These are phyloP conservation scores for Drosophila athabasca DNA, from an alignment of 1,140 invertebrate genomes.

Conservation along the genomic window DNA sequence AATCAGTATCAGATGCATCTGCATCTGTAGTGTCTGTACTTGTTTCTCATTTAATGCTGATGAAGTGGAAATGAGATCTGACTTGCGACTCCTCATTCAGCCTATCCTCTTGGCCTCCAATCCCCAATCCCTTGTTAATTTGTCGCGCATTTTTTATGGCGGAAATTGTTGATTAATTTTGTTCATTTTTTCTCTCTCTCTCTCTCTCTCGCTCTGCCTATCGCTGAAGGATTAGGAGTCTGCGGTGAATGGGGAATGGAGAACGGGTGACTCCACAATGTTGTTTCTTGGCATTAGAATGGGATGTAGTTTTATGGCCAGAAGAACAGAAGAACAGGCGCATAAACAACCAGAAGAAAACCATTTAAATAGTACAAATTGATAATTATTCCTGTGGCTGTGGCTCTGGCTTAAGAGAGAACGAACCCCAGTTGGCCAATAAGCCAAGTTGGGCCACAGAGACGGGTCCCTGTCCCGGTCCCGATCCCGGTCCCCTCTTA, in stretches of 20 bases:
- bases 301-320: conserved; percentile 5
- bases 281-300: conserved; percentile 25
- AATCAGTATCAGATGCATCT: conserved; percentile 1
- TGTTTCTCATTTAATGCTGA: conserved; percentile 60
- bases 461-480: neutral
- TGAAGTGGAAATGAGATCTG: conserved; percentile 66
- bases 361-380: conserved; percentile 22
- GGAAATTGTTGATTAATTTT: conserved; percentile 64
- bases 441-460: neutral
- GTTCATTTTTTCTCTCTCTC: conserved; percentile 3
- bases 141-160: conserved; percentile 53
- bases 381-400: conserved; percentile 20
- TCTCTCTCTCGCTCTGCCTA: neutral
- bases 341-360: too few relatives aligned
- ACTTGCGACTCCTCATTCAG: neutral
- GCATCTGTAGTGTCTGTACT: conserved; percentile 18
- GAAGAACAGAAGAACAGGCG: too few relatives aligned
- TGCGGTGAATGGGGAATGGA: too few relatives aligned
- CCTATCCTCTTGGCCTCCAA: neutral
- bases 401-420: neutral
- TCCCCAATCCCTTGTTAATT: conserved; percentile 29
- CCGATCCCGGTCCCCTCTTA: conserved; percentile 21
- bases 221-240: too few relatives aligned
- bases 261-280: conserved; percentile 29
- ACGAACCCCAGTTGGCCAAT: neutral